Evolutionary conservation across 1,140 invertebrate genomes (phyloP).

Genomic region (Trichogramma pretiosum): DNA sequence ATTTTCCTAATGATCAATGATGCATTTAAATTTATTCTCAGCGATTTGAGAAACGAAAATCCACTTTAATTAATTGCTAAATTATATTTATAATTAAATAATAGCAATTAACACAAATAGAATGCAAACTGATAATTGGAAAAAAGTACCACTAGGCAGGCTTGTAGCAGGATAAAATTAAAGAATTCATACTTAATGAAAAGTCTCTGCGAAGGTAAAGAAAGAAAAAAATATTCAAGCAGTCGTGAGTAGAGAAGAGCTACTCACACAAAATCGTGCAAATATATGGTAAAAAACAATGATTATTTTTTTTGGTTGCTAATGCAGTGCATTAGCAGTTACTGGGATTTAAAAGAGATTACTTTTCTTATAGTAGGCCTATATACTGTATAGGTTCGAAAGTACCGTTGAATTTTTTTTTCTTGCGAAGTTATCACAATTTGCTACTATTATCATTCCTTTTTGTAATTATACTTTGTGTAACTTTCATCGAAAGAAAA

Average conservation of each 20-base stretch:
- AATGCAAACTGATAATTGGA: slow-evolving; percentile 11
- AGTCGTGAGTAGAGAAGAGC: slow-evolving; percentile 1
- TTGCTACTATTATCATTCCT: no score
- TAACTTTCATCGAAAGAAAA: no score
- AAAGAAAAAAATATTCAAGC: slow-evolving; percentile 19
- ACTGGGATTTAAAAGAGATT: no score
- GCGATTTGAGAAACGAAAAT: no score
- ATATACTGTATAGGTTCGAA: slow-evolving; percentile 1
- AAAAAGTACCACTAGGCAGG: slow-evolving; percentile 8
- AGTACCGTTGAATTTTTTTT: no score
- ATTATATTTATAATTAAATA: no score
- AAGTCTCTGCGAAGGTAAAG: slow-evolving; percentile 13
- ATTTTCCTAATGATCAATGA: slow-evolving; percentile 12
- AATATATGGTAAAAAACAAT: slow-evolving; percentile 1
- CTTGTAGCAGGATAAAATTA: slow-evolving; percentile 4
- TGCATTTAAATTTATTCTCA: no score
- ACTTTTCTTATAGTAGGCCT: slow-evolving; percentile 12
- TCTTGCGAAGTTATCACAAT: no score
- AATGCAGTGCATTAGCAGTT: slow-evolving; percentile 6
- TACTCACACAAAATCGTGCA: neutral
- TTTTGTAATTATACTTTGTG: no score
- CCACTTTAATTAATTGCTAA: no score
- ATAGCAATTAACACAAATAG: no score
- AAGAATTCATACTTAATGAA: slow-evolving; percentile 11
- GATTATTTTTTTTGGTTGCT: slow-evolving; percentile 1